Percentiles rank a stretch among this genome's conserved stretches.
phyloP scores from a whole-genome alignment of 2,888 invertebrate species.

The Drosophila heteroneura region DNA sequence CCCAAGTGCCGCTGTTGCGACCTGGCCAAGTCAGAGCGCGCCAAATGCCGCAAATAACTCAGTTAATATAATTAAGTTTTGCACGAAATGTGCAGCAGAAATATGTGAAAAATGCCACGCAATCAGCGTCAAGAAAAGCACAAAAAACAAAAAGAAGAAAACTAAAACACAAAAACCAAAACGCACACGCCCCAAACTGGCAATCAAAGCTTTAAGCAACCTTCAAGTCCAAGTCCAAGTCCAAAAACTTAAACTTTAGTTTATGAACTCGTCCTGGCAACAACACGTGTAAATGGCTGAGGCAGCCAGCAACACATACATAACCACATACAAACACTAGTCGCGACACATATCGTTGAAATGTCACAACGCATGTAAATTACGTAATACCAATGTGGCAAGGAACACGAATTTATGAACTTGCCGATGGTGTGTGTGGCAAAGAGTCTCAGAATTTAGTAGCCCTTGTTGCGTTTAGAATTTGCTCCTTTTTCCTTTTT shows the following conservation, averaged over 20 bases:
- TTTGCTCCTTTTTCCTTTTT: neutral
- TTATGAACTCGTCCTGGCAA: conserved; percentile 70
- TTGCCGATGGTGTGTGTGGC: conserved; percentile 19
- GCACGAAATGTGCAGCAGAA: conserved; percentile 79
- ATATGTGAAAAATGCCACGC: conserved; percentile 79
- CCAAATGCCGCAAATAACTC: conserved; percentile 81
- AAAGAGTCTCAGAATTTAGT: conserved; percentile 15
- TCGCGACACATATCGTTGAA: conserved; percentile 23
- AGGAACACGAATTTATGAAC: conserved; percentile 57
- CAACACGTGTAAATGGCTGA: conserved; percentile 52
- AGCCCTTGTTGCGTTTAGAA: neutral
- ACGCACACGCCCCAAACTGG: conserved; percentile 32
- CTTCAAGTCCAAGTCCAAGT: neutral
- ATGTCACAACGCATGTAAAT: conserved; percentile 65
- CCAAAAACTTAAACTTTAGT: conserved; percentile 54
- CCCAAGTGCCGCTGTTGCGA: conserved; percentile 35
- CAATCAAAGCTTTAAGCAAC: conserved; percentile 35
- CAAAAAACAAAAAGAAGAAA: conserved; percentile 22
- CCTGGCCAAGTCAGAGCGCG: conserved; percentile 60
- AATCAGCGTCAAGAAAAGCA: conserved; percentile 55
- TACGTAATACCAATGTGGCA: conserved; percentile 55
- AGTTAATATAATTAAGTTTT: conserved; percentile 81
- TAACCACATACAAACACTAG: neutral
- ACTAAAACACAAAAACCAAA: conserved; percentile 24
- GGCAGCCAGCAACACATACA: conserved; percentile 1